Conservation (phyloP, 2,888 invertebrate genomes). For the Leucophenga maculata region DNA sequence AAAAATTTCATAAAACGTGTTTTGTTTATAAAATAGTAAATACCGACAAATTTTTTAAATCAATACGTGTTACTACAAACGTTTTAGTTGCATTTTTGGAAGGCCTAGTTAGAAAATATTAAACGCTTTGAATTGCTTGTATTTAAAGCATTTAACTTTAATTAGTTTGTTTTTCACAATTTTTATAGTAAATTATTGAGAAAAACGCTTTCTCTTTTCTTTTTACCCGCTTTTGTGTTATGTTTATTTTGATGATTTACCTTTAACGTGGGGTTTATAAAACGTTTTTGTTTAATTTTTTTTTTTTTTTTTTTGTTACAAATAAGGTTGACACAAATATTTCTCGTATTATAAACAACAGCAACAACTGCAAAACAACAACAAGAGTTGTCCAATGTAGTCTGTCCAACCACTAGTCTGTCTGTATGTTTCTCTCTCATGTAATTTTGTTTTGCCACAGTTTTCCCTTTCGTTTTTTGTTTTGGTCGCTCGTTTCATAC, state of each 20-base stretch:
- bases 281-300: neutral
- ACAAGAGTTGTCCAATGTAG: neutral
- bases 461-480: slow-evolving; percentile 21
- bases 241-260: neutral
- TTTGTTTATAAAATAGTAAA: too few species aligned
- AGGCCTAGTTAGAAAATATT: too few species aligned
- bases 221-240: neutral
- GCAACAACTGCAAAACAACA: neutral
- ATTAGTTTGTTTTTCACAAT: neutral
- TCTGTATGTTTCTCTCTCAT: too few species aligned
- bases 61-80: too few species aligned
- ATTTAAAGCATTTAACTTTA: neutral
- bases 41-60: too few species aligned
- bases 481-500: slow-evolving; percentile 19
- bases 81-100: too few species aligned
- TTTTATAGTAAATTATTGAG: neutral
- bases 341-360: neutral
- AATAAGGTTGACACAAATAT: slow-evolving; percentile 16
- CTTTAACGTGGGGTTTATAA: neutral
- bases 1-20: too few species aligned
- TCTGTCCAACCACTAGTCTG: neutral
- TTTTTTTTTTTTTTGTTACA: slow-evolving; percentile 5
- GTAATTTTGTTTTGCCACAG: neutral
- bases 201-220: slow-evolving; percentile 25
- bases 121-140: too few species aligned